Percentiles rank a stretch among this genome's conserved stretches.
phyloP scores from a whole-genome alignment of 2,113 vertebrate species.

The Manacus vitellinus region DNA sequence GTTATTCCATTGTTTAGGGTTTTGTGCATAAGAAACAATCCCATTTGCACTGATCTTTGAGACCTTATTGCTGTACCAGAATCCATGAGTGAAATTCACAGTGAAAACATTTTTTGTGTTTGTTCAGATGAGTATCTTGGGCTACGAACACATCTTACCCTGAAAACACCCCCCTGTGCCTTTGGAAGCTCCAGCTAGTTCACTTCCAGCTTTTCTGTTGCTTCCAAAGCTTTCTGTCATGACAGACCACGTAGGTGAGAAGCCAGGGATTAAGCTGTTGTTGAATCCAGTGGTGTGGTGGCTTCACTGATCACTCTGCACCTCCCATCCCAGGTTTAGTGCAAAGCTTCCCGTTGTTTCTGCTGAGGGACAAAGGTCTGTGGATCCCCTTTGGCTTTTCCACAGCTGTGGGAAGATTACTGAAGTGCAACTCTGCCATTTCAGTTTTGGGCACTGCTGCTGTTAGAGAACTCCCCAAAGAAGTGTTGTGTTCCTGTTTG shows the following conservation, averaged over 20 bases:
- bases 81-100: neutral
- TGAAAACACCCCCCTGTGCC: neutral
- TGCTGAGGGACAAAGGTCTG: neutral
- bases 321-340: neutral
- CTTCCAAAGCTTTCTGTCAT: neutral
- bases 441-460: neutral
- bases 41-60: neutral
- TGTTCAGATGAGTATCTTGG: neutral
- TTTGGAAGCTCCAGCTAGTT: neutral
- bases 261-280: neutral
- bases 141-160: neutral
- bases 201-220: neutral
- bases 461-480: neutral
- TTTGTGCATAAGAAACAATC: neutral
- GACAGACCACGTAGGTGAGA: neutral
- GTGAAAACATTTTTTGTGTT: neutral
- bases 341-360: neutral
- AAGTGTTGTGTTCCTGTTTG: neutral
- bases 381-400: neutral
- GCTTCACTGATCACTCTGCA: neutral
- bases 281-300: neutral
- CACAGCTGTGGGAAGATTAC: neutral
- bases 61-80: neutral
- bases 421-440: neutral
- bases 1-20: neutral